Base-by-base conservation (phyloP, 2,888 invertebrate genomes). In the Lacanobia wlatinum region DNA sequence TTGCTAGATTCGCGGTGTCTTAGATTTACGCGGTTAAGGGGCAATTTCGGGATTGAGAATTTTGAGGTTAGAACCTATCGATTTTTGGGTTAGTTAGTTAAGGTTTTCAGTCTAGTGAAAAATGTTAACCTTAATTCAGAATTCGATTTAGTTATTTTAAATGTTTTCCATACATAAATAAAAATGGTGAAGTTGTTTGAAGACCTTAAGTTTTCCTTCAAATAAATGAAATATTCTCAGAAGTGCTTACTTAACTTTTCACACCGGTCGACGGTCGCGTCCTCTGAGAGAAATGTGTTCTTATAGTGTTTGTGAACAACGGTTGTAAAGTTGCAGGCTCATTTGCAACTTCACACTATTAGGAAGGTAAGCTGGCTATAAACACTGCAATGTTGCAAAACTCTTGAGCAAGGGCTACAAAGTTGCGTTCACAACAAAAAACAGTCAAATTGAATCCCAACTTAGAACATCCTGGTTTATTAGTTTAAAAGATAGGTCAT, bases 261-360 rank as follows among this genome's bases (percentile, higher is more conserved):
- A 14, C 58, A 65, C 12, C 56, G 74, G 60, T 74, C 40, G 60
- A 10, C 56, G 76, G 60, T 74, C 40, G 60, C 43, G 53, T 79
- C 76, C 72, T 68, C 21, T 0, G 71, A 63, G 80, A 71, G 43
- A 65, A 76, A 67, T 76, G n/a, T 58, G 10, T 70, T 67, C 65
- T 53, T 68, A 68, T 64, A 71, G 64, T 80, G 82, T 84, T 78
- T 71, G 72, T 73, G 71, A 76, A 70, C 75, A 56, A 66, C 64
- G 70, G 65, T 77, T 75, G 64, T 60, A n/a, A 48, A 69, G 64
- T 71, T 75, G 70, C 69, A 68, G 40, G 50, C 73, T 67, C 66
- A 73, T 74, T 79, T 70, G 64, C 62, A 64, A 74, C 64, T 76
- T 76, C 34, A 63, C 59, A 76, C 70, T 80, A 61, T 82, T 73